Evolutionary conservation across 2,113 vertebrate species (phyloP), one percentile per base, ranked within the genome.

Genomic region (Dipodomys ordii): DNA sequence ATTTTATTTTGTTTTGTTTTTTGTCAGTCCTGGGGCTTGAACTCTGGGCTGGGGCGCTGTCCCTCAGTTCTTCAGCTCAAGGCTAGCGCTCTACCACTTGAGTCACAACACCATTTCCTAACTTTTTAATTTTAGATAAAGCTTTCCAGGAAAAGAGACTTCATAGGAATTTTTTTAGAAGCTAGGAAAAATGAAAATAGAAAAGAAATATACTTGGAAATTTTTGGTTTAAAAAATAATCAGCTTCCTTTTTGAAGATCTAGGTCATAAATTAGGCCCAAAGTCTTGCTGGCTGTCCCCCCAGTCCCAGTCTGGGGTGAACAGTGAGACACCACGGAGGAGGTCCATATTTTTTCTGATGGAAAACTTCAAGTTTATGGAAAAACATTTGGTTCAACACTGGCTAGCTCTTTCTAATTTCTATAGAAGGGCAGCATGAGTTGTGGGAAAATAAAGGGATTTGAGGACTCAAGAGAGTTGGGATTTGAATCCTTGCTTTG

Each of bases 171-270:
- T n/a, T 68, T n/a, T 77, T 69, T 90, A 57, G 15, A 57, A 57
- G 53, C 53, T 13, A 57, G 3, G 35, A 64, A 72, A 95, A 95
- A 84, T 76, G 13, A 92, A 65, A 22, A 82, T 19, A 62, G 27
- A 85, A 91, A 90, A 68, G 7, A 88, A 92, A 80, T 46, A 28
- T 6, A 76, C 32, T 87, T 77, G 68, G 22, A 95, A 82, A 9
- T 28, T 64, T 81, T 74, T 46, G 62, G 16, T 79, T 81, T 90
- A 86, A 27, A 19, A 81, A 93, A 76, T 69, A 87, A 88, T 35
- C 39, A 80, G n/a, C 28, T 88, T 86, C 7, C 39, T 85, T 95
- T 69, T 95, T 90, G 46, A 73, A 81, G 6, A 72, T 71, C 15
- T 64, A 72, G 20, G 46, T 77, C 46, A 86, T 78, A 81, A 92